Evolutionary conservation across 2,888 invertebrate genomes (phyloP).

Genomic region (Drosophila putrida): DNA sequence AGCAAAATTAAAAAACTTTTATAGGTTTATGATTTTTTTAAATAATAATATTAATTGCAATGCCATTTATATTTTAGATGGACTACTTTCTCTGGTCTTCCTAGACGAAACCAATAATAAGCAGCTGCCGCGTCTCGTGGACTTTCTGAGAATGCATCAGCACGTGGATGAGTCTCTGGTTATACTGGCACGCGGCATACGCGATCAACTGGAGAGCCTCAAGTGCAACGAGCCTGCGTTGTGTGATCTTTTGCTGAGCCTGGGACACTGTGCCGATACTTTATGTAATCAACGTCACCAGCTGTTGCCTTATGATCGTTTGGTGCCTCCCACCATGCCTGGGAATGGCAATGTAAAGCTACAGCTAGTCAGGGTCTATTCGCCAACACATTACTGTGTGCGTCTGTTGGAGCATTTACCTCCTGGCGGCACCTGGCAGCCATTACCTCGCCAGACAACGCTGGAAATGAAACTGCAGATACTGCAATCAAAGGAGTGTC

Average conservation of each 20-base stretch:
- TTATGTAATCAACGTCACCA: constrained; percentile 55
- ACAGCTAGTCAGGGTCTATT: constrained; percentile 41
- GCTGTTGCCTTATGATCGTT: constrained; percentile 31
- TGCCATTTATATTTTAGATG: constrained; percentile 6
- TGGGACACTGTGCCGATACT: constrained; percentile 43
- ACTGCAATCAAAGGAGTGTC: constrained; percentile 4
- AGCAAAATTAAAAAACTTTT: too few relatives aligned
- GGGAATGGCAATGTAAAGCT: constrained; percentile 54
- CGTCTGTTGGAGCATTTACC: constrained; percentile 56
- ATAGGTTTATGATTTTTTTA: too few relatives aligned
- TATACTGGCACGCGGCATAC: constrained; percentile 42
- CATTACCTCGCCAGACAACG: not conserved
- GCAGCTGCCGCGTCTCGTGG: constrained; percentile 63
- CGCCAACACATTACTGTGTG: constrained; percentile 61
- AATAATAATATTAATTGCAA: too few relatives aligned
- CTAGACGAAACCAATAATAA: constrained; percentile 55
- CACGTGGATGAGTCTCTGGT: constrained; percentile 41
- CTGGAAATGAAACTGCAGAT: constrained; percentile 34
- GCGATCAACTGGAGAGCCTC: constrained; percentile 20
- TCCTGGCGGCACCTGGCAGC: constrained; percentile 30
- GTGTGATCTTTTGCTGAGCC: constrained; percentile 43
- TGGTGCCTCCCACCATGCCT: constrained; percentile 13
- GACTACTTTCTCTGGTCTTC: constrained; percentile 45
- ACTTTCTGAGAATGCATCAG: constrained; percentile 58
- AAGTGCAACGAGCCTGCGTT: constrained; percentile 24